phyloP scores from a whole-genome alignment of 2,113 vertebrate species.

The Pterocles burchelli region DNA sequence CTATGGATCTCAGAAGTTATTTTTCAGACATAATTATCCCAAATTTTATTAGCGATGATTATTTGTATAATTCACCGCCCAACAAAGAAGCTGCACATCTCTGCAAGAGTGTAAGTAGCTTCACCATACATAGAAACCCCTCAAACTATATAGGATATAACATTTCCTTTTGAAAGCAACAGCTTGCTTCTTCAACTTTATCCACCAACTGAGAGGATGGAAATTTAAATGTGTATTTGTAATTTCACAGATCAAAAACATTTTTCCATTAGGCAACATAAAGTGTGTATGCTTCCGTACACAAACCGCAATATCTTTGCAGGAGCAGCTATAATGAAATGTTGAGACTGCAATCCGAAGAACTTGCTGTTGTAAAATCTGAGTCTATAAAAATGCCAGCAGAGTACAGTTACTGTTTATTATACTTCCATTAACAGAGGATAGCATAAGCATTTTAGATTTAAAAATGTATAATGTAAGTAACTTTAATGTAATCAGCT shows the following conservation, averaged over 20 bases:
- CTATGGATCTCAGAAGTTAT: not conserved
- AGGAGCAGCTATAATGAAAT: not conserved
- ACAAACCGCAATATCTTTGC: not conserved
- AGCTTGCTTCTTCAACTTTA: not conserved
- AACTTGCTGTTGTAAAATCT: not conserved
- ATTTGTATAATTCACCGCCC: not conserved
- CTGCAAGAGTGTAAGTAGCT: not conserved
- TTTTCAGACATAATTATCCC: not conserved
- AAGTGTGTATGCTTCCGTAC: not conserved
- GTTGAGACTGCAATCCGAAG: not conserved
- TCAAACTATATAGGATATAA: not conserved
- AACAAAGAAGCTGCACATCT: not conserved
- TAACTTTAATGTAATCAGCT: not conserved
- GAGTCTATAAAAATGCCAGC: not conserved
- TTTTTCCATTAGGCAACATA: not conserved
- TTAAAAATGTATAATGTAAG: not conserved
- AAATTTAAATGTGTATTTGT: not conserved
- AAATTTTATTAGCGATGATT: not conserved
- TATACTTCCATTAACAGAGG: not conserved
- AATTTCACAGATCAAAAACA: not conserved
- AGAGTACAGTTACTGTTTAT: not conserved
- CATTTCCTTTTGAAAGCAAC: not conserved
- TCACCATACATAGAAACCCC: not conserved
- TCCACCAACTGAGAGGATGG: not conserved
- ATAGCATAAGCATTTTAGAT: not conserved